Evolutionary conservation across 2,113 vertebrate genomes (phyloP).

Genomic region (Atlantisia rogersi): DNA sequence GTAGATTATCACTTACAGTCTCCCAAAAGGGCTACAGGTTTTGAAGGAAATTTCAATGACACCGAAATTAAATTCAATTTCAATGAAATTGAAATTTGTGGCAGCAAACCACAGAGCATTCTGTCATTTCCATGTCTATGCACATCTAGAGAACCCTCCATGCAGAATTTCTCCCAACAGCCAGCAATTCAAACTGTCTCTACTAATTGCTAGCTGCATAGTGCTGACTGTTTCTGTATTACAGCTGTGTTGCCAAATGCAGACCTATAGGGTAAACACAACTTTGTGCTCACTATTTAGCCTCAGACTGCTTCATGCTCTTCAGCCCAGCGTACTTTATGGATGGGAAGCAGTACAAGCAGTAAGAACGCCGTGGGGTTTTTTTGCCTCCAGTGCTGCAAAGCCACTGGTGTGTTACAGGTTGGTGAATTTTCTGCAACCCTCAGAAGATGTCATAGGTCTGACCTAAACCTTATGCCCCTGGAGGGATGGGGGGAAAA

Average conservation of each 20-base stretch:
- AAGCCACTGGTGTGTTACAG: neutral
- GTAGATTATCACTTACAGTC: neutral
- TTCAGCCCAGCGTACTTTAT: neutral
- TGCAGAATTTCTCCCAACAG: neutral
- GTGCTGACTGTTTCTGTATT: rapidly evolving
- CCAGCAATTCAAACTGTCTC: neutral
- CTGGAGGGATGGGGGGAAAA: neutral
- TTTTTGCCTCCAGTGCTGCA: neutral
- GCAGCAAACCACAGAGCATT: neutral
- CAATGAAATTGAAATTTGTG: neutral
- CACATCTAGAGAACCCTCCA: neutral
- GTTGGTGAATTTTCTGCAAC: neutral
- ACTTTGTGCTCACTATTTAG: neutral
- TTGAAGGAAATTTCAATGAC: neutral
- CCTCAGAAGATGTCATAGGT: neutral
- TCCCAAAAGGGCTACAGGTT: neutral
- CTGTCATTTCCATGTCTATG: neutral
- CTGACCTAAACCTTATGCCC: neutral
- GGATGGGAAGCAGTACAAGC: neutral
- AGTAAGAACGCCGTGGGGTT: neutral
- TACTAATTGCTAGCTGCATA: neutral
- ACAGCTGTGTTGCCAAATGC: neutral
- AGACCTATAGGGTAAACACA: neutral
- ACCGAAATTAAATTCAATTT: neutral
- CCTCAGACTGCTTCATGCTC: rapidly evolving